These are phyloP conservation scores for Stomatorhinus ivindoensis DNA, from an alignment of 2,113 vertebrate genomes.

Conservation along the genomic window DNA sequence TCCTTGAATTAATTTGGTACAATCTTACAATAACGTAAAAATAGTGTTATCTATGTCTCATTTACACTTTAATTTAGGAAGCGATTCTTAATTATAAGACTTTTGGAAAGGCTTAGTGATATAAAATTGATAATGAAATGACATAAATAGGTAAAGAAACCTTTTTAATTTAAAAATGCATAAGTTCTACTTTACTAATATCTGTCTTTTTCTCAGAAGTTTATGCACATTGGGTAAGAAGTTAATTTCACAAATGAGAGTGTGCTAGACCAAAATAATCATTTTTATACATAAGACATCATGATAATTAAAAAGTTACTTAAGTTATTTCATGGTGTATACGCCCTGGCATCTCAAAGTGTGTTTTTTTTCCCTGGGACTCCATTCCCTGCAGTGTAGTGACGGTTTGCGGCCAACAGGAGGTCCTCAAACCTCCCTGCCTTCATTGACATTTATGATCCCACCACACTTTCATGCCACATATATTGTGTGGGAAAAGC, in stretches of 20 bases:
- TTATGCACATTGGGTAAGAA: not conserved
- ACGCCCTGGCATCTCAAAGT: not conserved
- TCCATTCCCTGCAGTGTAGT: not conserved
- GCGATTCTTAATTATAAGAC: not conserved
- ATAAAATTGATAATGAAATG: not conserved
- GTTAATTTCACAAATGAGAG: not conserved
- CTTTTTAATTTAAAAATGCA: not conserved
- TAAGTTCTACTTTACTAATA: not conserved
- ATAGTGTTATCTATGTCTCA: not conserved
- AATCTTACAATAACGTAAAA: not conserved
- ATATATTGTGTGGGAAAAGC: not conserved
- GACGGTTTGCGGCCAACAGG: not conserved
- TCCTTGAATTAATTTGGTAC: not conserved
- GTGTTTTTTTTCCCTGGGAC: not conserved
- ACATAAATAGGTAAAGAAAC: not conserved
- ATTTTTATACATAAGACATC: not conserved
- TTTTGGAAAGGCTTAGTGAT: not conserved
- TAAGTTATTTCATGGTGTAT: not conserved
- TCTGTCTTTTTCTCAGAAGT: not conserved
- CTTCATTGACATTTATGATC: not conserved
- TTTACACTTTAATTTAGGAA: not conserved
- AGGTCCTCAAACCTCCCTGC: not conserved
- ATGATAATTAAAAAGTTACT: not conserved
- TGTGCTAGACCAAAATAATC: not conserved
- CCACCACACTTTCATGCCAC: not conserved